These are phyloP conservation scores for Myodes glareolus DNA, from an alignment of 2,113 vertebrate genomes.

Conservation along the genomic window DNA sequence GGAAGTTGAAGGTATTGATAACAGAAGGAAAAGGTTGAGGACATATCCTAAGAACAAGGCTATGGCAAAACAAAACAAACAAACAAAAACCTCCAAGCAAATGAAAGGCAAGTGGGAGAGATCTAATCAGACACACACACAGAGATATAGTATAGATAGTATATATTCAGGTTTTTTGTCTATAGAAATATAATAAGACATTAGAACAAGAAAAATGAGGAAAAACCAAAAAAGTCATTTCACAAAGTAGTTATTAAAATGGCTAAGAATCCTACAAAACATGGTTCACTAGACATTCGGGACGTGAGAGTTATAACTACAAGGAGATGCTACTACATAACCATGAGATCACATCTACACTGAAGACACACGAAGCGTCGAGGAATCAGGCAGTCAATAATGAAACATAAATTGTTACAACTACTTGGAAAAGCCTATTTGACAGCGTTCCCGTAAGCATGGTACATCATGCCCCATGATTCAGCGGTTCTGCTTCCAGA, in stretches of 20 bases:
- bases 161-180: not conserved
- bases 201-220: not conserved
- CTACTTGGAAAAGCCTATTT: constrained; percentile 1
- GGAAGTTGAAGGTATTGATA: constrained; percentile 4
- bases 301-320: not conserved
- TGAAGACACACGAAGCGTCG: not conserved
- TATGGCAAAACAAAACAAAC: not conserved
- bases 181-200: constrained; percentile 12
- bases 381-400: not conserved
- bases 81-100: too few relatives aligned
- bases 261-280: not conserved
- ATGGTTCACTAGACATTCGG: not conserved
- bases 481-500: not conserved
- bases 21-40: constrained; percentile 3
- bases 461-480: not conserved
- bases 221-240: constrained; percentile 22
- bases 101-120: too few relatives aligned
- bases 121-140: not conserved
- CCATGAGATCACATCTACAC: not conserved
- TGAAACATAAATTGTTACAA: not conserved
- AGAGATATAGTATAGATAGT: not conserved
- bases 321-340: not conserved
- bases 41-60: constrained; percentile 9
- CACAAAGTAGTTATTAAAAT: constrained; percentile 40
- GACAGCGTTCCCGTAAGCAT: not conserved